Percentiles rank a stretch among this genome's conserved stretches.
phyloP scores from a whole-genome alignment of 2,888 invertebrate species.

The Lasioglossum lativentre region DNA sequence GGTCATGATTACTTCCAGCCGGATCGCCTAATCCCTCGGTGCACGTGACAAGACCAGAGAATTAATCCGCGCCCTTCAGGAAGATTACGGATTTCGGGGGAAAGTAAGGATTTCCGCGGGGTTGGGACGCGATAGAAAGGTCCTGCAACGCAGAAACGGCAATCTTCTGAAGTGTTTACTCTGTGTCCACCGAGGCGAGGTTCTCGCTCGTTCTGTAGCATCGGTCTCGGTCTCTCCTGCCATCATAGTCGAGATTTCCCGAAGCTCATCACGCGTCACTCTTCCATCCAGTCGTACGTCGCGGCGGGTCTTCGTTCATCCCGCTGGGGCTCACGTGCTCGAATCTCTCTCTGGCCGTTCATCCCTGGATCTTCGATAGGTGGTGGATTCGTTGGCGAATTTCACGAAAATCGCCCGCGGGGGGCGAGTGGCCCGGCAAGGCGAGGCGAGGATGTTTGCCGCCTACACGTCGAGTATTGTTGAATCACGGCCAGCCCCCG shows the following conservation, averaged over 20 bases:
- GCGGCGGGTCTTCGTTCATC: conserved; percentile 42
- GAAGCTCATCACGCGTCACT: conserved; percentile 56
- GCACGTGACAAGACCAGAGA: conserved; percentile 70
- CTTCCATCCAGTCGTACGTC: conserved; percentile 28
- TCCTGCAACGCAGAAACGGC: conserved; percentile 70
- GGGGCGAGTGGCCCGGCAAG: conserved; percentile 65
- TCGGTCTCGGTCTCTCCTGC: conserved; percentile 34
- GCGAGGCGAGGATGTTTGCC: conserved; percentile 78
- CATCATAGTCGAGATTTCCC: conserved; percentile 49
- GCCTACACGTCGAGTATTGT: conserved; percentile 81
- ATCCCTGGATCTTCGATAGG: conserved; percentile 54
- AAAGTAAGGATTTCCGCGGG: conserved; percentile 75
- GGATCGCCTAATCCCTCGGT: conserved; percentile 10
- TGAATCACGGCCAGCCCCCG: conserved; percentile 81
- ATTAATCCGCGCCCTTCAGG: conserved; percentile 74
- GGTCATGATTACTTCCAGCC: conserved; percentile 21
- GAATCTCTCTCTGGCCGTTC: conserved; percentile 31
- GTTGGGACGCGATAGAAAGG: conserved; percentile 53
- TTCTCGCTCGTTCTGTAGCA: conserved; percentile 31
- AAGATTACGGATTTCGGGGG: conserved; percentile 74
- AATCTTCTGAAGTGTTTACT: conserved; percentile 77
- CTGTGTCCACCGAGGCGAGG: conserved; percentile 72
- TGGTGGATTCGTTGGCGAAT: conserved; percentile 69
- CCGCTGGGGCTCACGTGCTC: conserved; percentile 28
- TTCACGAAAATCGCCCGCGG: conserved; percentile 77